Percentiles rank a stretch among this genome's conserved stretches.
phyloP scores from a whole-genome alignment of 2,113 vertebrate genomes.

The Corythornis vintsioides region DNA sequence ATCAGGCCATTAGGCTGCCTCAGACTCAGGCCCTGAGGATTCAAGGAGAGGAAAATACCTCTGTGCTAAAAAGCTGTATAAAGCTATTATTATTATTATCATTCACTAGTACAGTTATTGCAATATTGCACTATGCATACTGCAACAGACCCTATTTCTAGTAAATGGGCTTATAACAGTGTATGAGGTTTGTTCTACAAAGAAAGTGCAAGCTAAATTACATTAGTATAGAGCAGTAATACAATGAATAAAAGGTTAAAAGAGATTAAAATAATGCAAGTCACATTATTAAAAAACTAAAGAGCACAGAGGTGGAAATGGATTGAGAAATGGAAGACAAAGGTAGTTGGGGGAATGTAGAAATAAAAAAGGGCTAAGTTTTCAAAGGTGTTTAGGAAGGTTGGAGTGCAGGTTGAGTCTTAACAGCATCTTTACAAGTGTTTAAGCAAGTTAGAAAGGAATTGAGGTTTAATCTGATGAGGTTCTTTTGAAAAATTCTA shows the following conservation, averaged over 20 bases:
- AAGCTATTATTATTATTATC: background rate
- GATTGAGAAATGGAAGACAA: background rate
- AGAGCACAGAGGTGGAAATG: background rate
- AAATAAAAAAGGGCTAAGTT: background rate
- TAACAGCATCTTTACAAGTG: background rate
- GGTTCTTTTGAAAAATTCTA: background rate
- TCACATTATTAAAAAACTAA: background rate
- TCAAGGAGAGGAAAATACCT: background rate
- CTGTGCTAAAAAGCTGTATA: background rate
- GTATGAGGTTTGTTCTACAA: background rate
- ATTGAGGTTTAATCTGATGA: background rate
- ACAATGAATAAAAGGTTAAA: background rate
- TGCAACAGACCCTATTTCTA: background rate
- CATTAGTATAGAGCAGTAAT: background rate
- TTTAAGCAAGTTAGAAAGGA: constrained; percentile 27
- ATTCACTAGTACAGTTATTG: background rate
- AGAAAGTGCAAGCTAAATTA: background rate
- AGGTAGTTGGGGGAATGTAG: background rate
- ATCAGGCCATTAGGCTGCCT: background rate
- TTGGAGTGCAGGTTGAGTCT: background rate
- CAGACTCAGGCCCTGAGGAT: background rate
- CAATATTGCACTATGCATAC: background rate
- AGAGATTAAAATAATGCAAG: constrained; percentile 6
- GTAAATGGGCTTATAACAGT: background rate
- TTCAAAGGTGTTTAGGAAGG: background rate